Evolutionary conservation across 2,888 invertebrate species (phyloP), one percentile per base, ranked within the genome.

Genomic region (Seira musarum): DNA sequence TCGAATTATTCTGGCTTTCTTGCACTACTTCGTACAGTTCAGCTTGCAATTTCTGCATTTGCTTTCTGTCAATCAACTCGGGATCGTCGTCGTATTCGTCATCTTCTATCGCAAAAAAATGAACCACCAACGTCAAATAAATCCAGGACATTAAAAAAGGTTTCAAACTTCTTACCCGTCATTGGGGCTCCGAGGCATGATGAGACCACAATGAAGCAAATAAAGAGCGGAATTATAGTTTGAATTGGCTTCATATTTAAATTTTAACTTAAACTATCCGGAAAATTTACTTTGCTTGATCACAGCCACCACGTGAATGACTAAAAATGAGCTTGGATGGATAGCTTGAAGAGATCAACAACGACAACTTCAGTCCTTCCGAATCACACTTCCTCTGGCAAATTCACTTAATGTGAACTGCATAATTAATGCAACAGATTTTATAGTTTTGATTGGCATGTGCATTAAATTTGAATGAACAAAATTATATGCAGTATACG

Each of bases 71-170:
- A 17, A 66, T 46, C 6, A 53, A 49, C 24, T 78, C 78, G 0
- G 66, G 60, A n/a, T 78, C 78, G 53, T 78, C 78, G 15, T 78
- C 78, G 61, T 78, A 78, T 21, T 78, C 78, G 61, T 78, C 78
- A 19, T 78, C 78, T 24, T 78, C 78, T 0, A 8, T 61, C 70
- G 2, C 10, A 57, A 3, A 49, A 8, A 21, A 46, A 46, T 13
- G 46, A 46, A 13, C 46, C 13, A 6, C 13, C 46, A 46, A 46
- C 46, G 8, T 46, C 46, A 46, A 13, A 46, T 10, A 46, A 46
- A 13, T 46, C 13, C 8, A 46, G 46, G 10, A n/a, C 8, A 8
- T 63, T 65, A 30, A 35, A 17, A 13, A 1, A 65, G 13, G 40
- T n/a, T 61, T 19, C 65, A 65, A 35, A 65, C n/a, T 8, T 46